Evolutionary conservation across 2,113 vertebrate species (phyloP).

Genomic region (Struthio camelus): DNA sequence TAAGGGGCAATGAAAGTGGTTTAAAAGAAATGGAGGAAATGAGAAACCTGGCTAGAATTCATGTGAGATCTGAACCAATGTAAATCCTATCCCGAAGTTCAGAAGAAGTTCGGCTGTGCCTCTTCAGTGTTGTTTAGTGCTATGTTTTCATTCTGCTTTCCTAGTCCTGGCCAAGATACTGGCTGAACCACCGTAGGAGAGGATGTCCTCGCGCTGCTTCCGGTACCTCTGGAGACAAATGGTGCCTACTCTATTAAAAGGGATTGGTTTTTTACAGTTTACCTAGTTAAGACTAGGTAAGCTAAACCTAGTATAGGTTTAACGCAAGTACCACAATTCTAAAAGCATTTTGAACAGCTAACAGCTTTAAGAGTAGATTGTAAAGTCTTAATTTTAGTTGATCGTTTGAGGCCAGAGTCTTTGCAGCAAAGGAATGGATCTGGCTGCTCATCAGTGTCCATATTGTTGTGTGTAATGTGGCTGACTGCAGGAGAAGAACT

Average conservation of each 20-base stretch:
- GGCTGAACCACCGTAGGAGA: too few relatives aligned
- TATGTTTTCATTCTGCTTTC: background rate
- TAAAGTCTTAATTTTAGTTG: background rate
- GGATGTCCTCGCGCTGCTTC: too few relatives aligned
- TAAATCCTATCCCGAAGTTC: background rate
- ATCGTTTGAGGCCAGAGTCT: background rate
- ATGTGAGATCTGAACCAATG: background rate
- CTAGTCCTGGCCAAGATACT: too few relatives aligned
- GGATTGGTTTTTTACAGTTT: background rate
- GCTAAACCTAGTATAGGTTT: too few relatives aligned
- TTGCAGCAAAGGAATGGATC: background rate
- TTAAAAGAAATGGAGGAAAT: background rate
- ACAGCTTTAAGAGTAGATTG: background rate
- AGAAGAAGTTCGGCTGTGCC: background rate
- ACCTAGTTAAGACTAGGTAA: too few relatives aligned
- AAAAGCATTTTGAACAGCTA: background rate
- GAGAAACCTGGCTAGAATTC: background rate
- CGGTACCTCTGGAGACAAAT: too few relatives aligned
- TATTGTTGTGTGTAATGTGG: background rate
- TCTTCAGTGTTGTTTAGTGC: background rate
- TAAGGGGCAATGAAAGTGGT: background rate
- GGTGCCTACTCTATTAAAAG: too few relatives aligned
- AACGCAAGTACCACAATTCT: background rate
- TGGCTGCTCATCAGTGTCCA: fast-evolving
- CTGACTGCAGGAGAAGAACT: background rate